Evolutionary conservation across 2,113 vertebrate species (phyloP).

Genomic region (Ondatra zibethicus): DNA sequence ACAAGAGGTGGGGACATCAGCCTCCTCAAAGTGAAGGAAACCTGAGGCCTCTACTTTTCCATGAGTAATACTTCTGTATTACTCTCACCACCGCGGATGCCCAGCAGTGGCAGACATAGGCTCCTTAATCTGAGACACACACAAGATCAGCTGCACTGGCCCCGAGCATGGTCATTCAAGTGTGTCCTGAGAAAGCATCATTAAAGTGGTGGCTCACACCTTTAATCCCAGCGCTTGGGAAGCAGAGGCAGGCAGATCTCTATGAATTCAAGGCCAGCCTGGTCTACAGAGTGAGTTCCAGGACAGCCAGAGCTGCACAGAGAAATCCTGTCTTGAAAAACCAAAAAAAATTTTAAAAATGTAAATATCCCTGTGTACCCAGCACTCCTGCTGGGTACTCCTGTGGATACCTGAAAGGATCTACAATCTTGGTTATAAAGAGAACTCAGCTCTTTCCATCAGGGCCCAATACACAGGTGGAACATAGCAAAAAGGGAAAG

Average conservation of each 20-base stretch:
- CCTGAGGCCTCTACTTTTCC: background rate
- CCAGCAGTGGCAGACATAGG: background rate
- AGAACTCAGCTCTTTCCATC: background rate
- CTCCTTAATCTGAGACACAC: background rate
- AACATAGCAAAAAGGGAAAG: no score
- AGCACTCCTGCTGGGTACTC: background rate
- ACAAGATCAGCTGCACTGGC: background rate
- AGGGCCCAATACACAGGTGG: background rate
- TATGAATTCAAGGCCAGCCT: background rate
- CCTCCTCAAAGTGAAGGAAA: constrained; percentile 20
- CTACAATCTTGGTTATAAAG: background rate
- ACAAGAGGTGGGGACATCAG: background rate
- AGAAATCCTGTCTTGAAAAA: background rate
- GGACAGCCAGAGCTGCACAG: background rate
- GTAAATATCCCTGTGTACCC: background rate
- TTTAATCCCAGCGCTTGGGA: background rate
- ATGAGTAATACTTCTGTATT: background rate
- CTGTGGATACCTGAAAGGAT: background rate
- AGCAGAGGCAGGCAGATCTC: background rate
- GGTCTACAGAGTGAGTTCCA: background rate
- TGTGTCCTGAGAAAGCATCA: background rate
- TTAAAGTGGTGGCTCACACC: background rate
- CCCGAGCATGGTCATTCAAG: background rate
- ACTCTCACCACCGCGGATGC: background rate
- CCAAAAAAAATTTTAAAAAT: background rate